Evolutionary conservation across 2,888 invertebrate genomes (phyloP).

Genomic region (Cephus spinipes): DNA sequence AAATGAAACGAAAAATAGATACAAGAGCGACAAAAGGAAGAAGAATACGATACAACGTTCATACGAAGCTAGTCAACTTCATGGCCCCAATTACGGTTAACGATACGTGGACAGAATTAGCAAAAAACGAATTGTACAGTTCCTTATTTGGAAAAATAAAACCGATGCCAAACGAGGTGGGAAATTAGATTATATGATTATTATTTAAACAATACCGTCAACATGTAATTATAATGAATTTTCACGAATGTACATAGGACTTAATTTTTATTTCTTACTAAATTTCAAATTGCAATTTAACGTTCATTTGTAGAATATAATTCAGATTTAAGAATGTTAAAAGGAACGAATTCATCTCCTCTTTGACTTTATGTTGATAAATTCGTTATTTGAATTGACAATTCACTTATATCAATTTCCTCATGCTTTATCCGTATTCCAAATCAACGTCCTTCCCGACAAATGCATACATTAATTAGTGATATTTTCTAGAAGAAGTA

Average conservation of each 20-base stretch:
- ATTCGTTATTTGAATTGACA: not conserved
- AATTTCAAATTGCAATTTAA: not conserved
- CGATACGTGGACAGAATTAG: constrained; percentile 79
- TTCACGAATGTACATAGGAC: not conserved
- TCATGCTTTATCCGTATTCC: not conserved
- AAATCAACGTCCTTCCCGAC: not conserved
- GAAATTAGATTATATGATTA: not conserved
- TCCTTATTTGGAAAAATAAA: constrained; percentile 81
- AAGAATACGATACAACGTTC: constrained; percentile 87
- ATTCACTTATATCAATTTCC: not conserved
- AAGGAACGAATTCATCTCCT: not conserved
- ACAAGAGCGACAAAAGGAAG: constrained; percentile 95
- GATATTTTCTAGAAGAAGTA: too few relatives aligned
- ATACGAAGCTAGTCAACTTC: constrained; percentile 88
- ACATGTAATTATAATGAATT: not conserved
- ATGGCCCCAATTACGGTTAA: constrained; percentile 84
- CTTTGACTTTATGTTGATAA: not conserved
- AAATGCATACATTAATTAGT: not conserved
- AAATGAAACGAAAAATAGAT: constrained; percentile 93
- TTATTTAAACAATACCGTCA: not conserved
- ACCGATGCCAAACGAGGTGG: constrained; percentile 22
- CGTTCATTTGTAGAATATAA: not conserved
- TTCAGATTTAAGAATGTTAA: not conserved
- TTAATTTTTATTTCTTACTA: not conserved
- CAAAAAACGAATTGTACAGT: constrained; percentile 82